Evolutionary conservation across 1,140 invertebrate genomes (phyloP).

Genomic region (Eumeta japonica): DNA sequence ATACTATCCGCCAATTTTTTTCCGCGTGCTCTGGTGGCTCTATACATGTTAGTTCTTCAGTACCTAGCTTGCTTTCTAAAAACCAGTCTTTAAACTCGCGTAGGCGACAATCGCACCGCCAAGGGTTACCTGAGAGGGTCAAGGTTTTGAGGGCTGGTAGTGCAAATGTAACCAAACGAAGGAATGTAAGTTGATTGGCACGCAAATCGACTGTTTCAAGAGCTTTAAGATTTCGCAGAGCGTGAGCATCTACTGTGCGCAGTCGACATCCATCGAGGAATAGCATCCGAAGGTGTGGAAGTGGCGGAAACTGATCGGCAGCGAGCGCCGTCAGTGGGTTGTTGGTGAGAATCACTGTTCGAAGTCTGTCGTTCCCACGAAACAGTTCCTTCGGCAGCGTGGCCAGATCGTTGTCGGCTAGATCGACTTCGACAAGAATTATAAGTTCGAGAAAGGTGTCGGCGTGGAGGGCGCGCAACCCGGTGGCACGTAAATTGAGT

Average conservation of each 20-base stretch:
- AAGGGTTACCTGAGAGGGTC: constrained; percentile 80
- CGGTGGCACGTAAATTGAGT: constrained; percentile 73
- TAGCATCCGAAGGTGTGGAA: constrained; percentile 72
- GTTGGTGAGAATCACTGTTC: constrained; percentile 68
- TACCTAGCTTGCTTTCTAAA: constrained; percentile 60
- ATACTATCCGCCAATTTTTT: constrained; percentile 41
- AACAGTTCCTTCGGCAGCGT: constrained; percentile 72
- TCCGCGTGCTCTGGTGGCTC: constrained; percentile 42
- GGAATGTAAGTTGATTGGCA: constrained; percentile 51
- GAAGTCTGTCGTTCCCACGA: constrained; percentile 70
- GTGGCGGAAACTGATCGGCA: constrained; percentile 69
- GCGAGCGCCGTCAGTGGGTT: constrained; percentile 68
- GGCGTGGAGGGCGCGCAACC: constrained; percentile 72
- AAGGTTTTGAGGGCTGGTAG: constrained; percentile 69
- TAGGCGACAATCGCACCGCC: constrained; percentile 84
- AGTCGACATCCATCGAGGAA: constrained; percentile 78
- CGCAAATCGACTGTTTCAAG: constrained; percentile 50
- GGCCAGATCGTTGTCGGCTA: constrained; percentile 74
- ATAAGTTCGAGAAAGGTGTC: constrained; percentile 83
- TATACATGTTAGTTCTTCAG: constrained; percentile 42
- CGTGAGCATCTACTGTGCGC: constrained; percentile 67
- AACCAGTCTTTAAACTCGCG: constrained; percentile 81
- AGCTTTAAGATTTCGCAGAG: constrained; percentile 53
- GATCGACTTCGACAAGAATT: constrained; percentile 84
- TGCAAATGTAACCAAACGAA: constrained; percentile 46